phyloP scores from a whole-genome alignment of 1,140 invertebrate genomes.

The Drosophila ananassae region DNA sequence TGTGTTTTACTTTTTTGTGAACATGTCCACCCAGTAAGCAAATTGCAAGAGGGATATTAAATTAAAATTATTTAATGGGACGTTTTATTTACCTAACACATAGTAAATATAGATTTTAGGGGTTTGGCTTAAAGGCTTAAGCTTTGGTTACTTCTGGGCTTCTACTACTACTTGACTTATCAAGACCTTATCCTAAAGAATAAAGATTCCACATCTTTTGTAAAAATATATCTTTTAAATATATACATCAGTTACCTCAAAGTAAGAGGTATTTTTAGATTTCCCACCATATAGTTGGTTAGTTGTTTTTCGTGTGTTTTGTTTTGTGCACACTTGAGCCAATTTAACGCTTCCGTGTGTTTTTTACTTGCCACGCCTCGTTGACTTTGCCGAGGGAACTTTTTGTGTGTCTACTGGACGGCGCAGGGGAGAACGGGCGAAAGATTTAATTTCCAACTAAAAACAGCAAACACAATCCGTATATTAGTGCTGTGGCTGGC shows the following conservation, averaged over 20 bases:
- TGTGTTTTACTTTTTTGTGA: slow-evolving; percentile 5
- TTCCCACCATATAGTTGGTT: background rate
- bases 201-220: no score
- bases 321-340: slow-evolving; percentile 59
- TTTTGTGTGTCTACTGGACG: background rate
- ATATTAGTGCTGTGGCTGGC: slow-evolving; percentile 17
- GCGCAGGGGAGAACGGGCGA: background rate
- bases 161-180: no score
- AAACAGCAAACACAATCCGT: slow-evolving; percentile 32
- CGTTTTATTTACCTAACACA: background rate
- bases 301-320: slow-evolving; percentile 16
- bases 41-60: background rate
- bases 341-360: slow-evolving; percentile 78
- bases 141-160: no score
- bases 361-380: slow-evolving; percentile 64
- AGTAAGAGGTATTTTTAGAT: background rate
- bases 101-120: no score
- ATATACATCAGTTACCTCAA: background rate
- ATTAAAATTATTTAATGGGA: background rate
- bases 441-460: slow-evolving; percentile 47
- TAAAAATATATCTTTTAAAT: no score
- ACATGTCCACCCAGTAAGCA: background rate
- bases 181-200: no score
- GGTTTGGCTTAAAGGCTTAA: no score
- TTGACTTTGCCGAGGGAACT: slow-evolving; percentile 29